These are phyloP conservation scores for Cotesia vestalis DNA, from an alignment of 1,140 invertebrate species.

Conservation along the genomic window DNA sequence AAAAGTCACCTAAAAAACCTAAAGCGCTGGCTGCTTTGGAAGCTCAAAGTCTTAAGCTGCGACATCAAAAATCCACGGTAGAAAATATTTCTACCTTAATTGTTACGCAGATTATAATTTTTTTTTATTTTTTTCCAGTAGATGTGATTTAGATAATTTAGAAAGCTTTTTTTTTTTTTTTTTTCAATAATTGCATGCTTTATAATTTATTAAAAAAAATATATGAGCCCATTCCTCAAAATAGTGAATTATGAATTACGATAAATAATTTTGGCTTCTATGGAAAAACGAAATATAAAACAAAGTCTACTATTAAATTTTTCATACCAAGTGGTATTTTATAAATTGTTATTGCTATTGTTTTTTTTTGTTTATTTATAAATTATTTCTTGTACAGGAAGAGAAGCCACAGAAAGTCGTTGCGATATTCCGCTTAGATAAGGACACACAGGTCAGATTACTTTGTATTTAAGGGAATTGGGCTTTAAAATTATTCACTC, in stretches of 20 bases:
- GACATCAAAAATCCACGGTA: constrained; percentile 69
- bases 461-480: constrained; percentile 52
- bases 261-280: too few relatives aligned
- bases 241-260: not conserved
- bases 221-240: not conserved
- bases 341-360: constrained; percentile 23
- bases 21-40: constrained; percentile 76
- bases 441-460: constrained; percentile 73
- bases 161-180: constrained; percentile 14
- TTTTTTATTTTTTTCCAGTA: constrained; percentile 32
- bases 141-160: not conserved
- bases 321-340: not conserved
- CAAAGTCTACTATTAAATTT: too few relatives aligned
- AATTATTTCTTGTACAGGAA: constrained; percentile 70
- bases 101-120: constrained; percentile 9
- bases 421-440: constrained; percentile 74
- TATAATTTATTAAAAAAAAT: not conserved
- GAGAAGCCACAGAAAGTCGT: constrained; percentile 71
- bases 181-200: not conserved
- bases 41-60: constrained; percentile 75
- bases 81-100: constrained; percentile 32
- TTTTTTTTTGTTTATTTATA: constrained; percentile 35
- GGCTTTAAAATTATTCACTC: constrained; percentile 17
- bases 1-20: constrained; percentile 78
- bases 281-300: too few relatives aligned